Conservation (phyloP, 2,888 invertebrate species). For the Odontocolon sp. region DNA sequence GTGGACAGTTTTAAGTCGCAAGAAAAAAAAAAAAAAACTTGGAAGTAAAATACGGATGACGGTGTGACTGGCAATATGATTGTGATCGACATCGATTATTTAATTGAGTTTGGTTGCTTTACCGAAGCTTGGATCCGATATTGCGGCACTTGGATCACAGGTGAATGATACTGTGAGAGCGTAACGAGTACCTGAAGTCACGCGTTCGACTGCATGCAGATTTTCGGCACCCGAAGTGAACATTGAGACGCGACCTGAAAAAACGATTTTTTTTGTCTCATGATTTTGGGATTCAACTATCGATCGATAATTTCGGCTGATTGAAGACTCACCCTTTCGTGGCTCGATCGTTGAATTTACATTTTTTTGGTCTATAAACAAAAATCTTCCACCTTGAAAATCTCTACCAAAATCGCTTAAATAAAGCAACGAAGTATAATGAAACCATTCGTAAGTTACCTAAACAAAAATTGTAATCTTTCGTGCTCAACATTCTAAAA, state of each 20-base stretch:
- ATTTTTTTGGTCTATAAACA: conserved; percentile 87
- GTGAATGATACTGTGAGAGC: conserved; percentile 94
- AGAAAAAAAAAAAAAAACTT: conserved; percentile 3
- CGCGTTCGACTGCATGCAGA: conserved; percentile 90
- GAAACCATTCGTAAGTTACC: conserved; percentile 93
- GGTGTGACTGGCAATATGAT: background rate
- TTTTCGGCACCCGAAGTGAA: conserved; percentile 95
- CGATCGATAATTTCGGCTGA: background rate
- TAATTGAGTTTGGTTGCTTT: conserved; percentile 50
- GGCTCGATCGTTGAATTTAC: conserved; percentile 89
- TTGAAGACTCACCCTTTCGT: conserved; percentile 82
- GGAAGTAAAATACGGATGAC: background rate
- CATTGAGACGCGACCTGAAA: conserved; percentile 87
- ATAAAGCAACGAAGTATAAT: conserved; percentile 92
- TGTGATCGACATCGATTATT: too few relatives aligned
- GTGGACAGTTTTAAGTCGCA: conserved; percentile 22
- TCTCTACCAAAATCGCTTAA: conserved; percentile 88
- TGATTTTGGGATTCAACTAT: too few relatives aligned
- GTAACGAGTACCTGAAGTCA: conserved; percentile 88
- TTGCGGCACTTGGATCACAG: conserved; percentile 87
- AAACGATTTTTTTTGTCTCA: conserved; percentile 9
- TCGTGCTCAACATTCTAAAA: background rate
- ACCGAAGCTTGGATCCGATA: conserved; percentile 83
- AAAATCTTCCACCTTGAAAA: conserved; percentile 91
- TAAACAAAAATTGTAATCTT: conserved; percentile 79